Percentiles rank a stretch among this genome's conserved stretches.
These are phyloP conservation scores for Auanema freiburgensis DNA, from an alignment of 2,888 invertebrate genomes.

Conservation along the genomic window DNA sequence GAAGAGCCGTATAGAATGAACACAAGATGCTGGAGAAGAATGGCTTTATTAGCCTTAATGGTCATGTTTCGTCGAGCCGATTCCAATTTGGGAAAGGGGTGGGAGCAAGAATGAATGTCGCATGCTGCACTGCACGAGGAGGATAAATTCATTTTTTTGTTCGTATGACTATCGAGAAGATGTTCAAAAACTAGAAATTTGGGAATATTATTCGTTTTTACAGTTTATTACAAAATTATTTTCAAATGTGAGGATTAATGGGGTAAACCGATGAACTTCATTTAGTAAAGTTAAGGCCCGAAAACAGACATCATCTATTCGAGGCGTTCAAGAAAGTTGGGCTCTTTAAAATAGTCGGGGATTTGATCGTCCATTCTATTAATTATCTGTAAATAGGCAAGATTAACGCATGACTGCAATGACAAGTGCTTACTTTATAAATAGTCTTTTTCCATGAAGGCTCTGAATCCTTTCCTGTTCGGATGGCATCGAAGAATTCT, in stretches of 20 bases:
- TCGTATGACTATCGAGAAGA: not conserved
- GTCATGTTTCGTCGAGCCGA: no score
- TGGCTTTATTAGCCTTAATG: no score
- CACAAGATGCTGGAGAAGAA: no score
- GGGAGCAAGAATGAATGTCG: no score
- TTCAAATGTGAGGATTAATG: not conserved
- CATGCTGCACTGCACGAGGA: not conserved
- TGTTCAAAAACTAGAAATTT: not conserved
- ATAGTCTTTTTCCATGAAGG: conserved; percentile 99
- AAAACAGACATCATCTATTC: conserved; percentile 71
- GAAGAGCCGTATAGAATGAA: no score
- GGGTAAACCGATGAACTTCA: not conserved
- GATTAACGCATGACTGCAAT: not conserved
- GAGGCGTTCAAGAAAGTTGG: conserved; percentile 97
- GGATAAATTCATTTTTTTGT: not conserved
- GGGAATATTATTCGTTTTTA: not conserved
- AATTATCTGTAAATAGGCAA: conserved; percentile 74
- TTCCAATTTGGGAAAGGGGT: no score
- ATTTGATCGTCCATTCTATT: conserved; percentile 97
- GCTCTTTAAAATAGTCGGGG: conserved; percentile 99
- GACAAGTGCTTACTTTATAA: conserved; percentile 75
- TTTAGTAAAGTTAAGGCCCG: not conserved
- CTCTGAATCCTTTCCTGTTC: conserved; percentile 92
- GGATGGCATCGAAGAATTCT: conserved; percentile 98
- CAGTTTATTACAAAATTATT: not conserved